Evolutionary conservation across 1,140 invertebrate genomes (phyloP).

Genomic region (Ceratina japonica): DNA sequence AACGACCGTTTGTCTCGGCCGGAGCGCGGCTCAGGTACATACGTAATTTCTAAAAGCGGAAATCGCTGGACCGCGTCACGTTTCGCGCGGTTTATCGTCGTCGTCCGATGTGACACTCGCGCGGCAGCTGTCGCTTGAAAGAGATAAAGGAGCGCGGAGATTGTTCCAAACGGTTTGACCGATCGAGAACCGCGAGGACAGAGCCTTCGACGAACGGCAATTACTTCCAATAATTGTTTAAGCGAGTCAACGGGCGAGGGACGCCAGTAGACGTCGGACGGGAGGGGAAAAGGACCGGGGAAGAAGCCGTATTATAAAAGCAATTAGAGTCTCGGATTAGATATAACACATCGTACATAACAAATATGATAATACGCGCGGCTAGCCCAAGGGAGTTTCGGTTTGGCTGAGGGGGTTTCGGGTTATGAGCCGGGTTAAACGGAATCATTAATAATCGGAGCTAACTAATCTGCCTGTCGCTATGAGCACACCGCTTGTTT

Average conservation of each 20-base stretch:
- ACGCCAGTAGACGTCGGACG: background rate
- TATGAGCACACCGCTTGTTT: constrained; percentile 76
- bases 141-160: constrained; percentile 4
- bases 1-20: constrained; percentile 7
- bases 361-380: constrained; percentile 78
- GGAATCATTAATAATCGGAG: constrained; percentile 80
- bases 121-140: constrained; percentile 12
- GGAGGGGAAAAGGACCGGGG: constrained; percentile 13
- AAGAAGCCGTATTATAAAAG: constrained; percentile 76
- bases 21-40: no score
- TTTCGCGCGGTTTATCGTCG: constrained; percentile 21
- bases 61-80: constrained; percentile 21
- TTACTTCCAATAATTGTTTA: background rate
- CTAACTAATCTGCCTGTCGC: constrained; percentile 80
- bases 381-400: constrained; percentile 73
- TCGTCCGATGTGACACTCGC: background rate
- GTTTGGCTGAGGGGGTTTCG: constrained; percentile 62
- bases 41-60: constrained; percentile 29
- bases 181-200: background rate
- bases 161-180: constrained; percentile 1
- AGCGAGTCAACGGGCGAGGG: background rate
- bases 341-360: constrained; percentile 79
- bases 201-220: constrained; percentile 4
- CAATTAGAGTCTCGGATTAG: constrained; percentile 78
- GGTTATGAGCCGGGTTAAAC: constrained; percentile 77